Percentiles rank a stretch among this genome's conserved stretches.
These are phyloP conservation scores for Sinonovacula constricta DNA, from an alignment of 1,140 invertebrate genomes.

Conservation along the genomic window DNA sequence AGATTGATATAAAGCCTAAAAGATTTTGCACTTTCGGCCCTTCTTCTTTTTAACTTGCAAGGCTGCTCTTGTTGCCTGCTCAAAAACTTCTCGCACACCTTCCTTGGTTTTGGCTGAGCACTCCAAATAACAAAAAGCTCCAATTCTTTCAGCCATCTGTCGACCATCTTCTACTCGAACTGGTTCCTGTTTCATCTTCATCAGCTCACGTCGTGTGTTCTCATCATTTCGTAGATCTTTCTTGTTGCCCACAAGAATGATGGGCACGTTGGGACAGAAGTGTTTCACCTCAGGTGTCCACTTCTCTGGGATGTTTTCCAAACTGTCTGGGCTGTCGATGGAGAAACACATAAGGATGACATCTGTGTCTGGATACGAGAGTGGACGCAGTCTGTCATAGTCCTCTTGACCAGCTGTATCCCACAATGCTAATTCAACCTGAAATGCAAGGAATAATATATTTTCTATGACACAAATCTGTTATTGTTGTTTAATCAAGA, in stretches of 20 bases:
- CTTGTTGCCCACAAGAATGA: constrained; percentile 78
- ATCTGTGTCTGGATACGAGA: constrained; percentile 98
- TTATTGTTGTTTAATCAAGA: too few relatives aligned
- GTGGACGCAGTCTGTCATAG: constrained; percentile 94
- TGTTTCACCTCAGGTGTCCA: constrained; percentile 76
- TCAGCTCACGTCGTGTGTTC: constrained; percentile 95
- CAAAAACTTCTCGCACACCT: constrained; percentile 98
- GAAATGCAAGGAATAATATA: constrained; percentile 5
- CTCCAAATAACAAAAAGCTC: constrained; percentile 97
- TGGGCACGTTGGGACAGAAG: constrained; percentile 76
- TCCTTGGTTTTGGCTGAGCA: constrained; percentile 99
- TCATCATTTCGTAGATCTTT: constrained; percentile 92
- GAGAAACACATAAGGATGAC: constrained; percentile 72
- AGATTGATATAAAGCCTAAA: too few relatives aligned
- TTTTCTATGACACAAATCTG: not conserved
- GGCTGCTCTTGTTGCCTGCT: constrained; percentile 98
- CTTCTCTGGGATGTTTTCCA: constrained; percentile 76
- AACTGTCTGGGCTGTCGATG: constrained; percentile 71
- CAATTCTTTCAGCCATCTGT: constrained; percentile 99
- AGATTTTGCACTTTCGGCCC: constrained; percentile 24
- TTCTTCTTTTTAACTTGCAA: constrained; percentile 86
- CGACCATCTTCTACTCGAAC: constrained; percentile 97
- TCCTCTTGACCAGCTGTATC: constrained; percentile 99
- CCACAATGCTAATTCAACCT: constrained; percentile 84
- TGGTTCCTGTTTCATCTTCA: constrained; percentile 99